Evolutionary conservation across 2,797 vertebrate species (phyloP), one percentile per base, ranked within the genome.

Genomic region (Scolopax bukidnonensis): DNA sequence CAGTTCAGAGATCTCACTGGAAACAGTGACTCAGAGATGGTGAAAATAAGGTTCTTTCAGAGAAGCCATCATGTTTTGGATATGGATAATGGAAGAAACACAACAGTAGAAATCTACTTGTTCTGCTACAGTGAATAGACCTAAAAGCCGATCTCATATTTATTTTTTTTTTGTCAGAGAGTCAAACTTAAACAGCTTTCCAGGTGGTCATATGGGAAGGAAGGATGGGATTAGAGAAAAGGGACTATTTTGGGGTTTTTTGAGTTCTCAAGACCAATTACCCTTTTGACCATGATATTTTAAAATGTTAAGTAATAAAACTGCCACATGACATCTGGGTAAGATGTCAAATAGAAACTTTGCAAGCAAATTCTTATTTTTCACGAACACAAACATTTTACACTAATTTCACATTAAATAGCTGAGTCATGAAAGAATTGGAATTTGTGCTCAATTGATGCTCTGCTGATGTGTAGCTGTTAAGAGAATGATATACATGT

Each of bases 21-120:
- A 85, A 94, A 79, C 24, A n/a, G 11, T 81, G 61, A 74, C 53
- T 73, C 69, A 91, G 69, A 87, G 79, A 84, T 19, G 38, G 70
- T 87, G 60, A 67, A 95, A 87, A 47, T 53, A 27, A 94, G 96
- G 41, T 84, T 90, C 59, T 90, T 36, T 48, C 24, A 50, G 45
- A 91, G 84, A 95, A 96, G 63, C 32, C 30, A 78, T 81, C 51
- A 40, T 18, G 40, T 41, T 93, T 74, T 33, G 15, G 40, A 45
- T 83, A 54, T 20, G 41, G 51, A 75, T 94, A 60, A 68, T 60
- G 36, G 61, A 50, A 77, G 64, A 80, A 93, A 88, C 9, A 63
- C 24, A 83, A 18, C 6, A 74, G 57, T 67, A 86, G 70, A 65
- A 63, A 67, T 64, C n/a, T 73, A 1, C 82, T 78, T 83, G 18